phyloP scores from a whole-genome alignment of 92 coral and sea anemone species.

The Plumapathes pennacea region DNA sequence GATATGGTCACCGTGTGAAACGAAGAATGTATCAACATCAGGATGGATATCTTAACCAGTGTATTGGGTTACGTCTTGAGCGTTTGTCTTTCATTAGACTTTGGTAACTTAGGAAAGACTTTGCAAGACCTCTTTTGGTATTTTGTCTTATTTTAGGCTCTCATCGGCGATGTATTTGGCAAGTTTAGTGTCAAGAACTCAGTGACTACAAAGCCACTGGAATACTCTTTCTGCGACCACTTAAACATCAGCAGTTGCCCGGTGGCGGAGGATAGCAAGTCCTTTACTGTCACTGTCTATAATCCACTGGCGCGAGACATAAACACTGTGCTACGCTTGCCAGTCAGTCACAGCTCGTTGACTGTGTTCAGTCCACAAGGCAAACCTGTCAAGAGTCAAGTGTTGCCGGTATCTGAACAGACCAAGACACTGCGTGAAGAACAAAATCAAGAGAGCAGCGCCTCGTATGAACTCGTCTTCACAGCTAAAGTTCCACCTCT shows the following conservation, averaged over 20 bases:
- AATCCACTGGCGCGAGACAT: conserved; percentile 79
- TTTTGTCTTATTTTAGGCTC: too few species aligned
- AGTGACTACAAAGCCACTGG: conserved; percentile 48
- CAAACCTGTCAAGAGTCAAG: conserved; percentile 46
- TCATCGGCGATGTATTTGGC: conserved; percentile 67
- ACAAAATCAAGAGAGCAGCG: conserved; percentile 53
- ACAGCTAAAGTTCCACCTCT: conserved; percentile 65
- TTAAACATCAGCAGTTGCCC: conserved; percentile 89
- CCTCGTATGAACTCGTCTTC: conserved; percentile 75
- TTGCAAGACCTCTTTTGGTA: too few species aligned
- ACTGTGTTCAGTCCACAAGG: conserved; percentile 73
- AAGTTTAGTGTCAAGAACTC: conserved; percentile 46
- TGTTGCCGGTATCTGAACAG: conserved; percentile 62
- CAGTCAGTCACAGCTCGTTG: conserved; percentile 48
- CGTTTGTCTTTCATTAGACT: too few species aligned
- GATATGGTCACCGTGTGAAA: too few species aligned
- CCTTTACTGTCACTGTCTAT: conserved; percentile 78
- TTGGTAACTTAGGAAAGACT: too few species aligned
- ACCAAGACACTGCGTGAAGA: conserved; percentile 59
- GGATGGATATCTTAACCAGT: too few species aligned
- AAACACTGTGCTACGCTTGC: conserved; percentile 54
- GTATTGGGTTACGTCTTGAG: too few species aligned
- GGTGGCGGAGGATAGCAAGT: conserved; percentile 60
- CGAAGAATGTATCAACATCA: too few species aligned
- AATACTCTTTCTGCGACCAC: conserved; percentile 71